Evolutionary conservation across 2,113 vertebrate species (phyloP), one percentile per base, ranked within the genome.

Genomic region (Todiramphus saurophagus): DNA sequence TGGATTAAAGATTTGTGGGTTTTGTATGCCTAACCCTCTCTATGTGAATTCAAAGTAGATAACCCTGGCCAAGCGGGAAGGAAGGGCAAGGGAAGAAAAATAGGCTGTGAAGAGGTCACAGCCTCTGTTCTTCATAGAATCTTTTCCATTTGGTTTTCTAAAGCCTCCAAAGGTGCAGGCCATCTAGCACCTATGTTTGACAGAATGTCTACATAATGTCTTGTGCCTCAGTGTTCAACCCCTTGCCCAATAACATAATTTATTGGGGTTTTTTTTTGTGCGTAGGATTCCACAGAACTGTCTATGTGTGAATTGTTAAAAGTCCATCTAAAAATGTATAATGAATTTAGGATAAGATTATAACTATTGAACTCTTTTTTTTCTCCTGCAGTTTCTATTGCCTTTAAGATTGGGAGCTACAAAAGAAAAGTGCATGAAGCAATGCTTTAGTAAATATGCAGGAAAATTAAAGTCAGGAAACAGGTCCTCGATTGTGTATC

Each of bases 391-490:
- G 62, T 79, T 94, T 78, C 56, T 76, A 13, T 68, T 92, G 31
- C 44, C 35, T 89, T 93, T 90, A 69, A 58, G 48, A 69, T 21
- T 37, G 56, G 16, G 16, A 82, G 28, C n/a, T 68, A 60, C 8
- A 33, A 74, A 35, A 66, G 48, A 20, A 48, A 90, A 94, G 21
- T 44, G 25, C 19, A 37, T 5, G 11, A 84, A 89, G 20, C 21
- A 79, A 31, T 73, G 33, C n/a, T 92, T 84, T 82, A 41, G 89
- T 91, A 89, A 94, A 94, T 67, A 80, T n/a, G 16, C 74, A 94
- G 77, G 63, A 91, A 95, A 91, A 89, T 56, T 87, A 53, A 89
- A 96, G 72, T 59, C 33, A 43, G 46, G 60, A 84, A 85, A 60
- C 66, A 13, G 27, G 43, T 93, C 74, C 43, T 93, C 89, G 41